A percentile compares a stretch with the other conserved stretches of the same genome.
Evolutionary conservation across 2,888 invertebrate species (phyloP).

Genomic region (Melikaiella ostensackeni): DNA sequence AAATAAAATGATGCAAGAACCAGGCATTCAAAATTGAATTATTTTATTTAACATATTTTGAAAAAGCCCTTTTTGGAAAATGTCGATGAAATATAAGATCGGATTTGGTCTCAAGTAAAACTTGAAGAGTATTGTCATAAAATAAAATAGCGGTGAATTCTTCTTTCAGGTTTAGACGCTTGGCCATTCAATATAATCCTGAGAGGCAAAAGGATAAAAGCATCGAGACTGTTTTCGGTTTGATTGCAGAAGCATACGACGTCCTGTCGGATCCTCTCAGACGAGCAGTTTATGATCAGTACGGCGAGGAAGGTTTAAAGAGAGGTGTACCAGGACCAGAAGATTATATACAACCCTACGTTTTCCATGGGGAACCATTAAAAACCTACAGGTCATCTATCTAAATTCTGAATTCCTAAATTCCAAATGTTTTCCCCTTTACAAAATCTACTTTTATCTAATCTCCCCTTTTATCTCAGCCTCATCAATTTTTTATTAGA

Average conservation of each 20-base stretch:
- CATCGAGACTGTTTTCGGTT: constrained; percentile 79
- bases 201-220: constrained; percentile 74
- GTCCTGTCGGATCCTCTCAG: constrained; percentile 83
- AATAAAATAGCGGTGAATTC: constrained; percentile 21
- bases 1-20: too few relatives aligned
- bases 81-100: neutral
- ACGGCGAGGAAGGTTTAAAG: constrained; percentile 92
- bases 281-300: constrained; percentile 91
- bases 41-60: too few relatives aligned
- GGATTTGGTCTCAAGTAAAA: constrained; percentile 25
- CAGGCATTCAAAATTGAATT: too few relatives aligned
- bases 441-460: neutral
- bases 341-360: constrained; percentile 85
- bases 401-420: neutral
- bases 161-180: constrained; percentile 77
- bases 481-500: too few relatives aligned
- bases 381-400: constrained; percentile 82
- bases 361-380: constrained; percentile 89
- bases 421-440: neutral
- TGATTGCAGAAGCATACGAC: constrained; percentile 89
- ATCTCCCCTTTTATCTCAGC: neutral
- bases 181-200: constrained; percentile 81
- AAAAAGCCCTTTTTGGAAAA: too few relatives aligned
- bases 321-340: constrained; percentile 86
- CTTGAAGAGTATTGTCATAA: constrained; percentile 10